These are phyloP conservation scores for Parochlus steinenii DNA, from an alignment of 2,888 invertebrate species.

Conservation along the genomic window DNA sequence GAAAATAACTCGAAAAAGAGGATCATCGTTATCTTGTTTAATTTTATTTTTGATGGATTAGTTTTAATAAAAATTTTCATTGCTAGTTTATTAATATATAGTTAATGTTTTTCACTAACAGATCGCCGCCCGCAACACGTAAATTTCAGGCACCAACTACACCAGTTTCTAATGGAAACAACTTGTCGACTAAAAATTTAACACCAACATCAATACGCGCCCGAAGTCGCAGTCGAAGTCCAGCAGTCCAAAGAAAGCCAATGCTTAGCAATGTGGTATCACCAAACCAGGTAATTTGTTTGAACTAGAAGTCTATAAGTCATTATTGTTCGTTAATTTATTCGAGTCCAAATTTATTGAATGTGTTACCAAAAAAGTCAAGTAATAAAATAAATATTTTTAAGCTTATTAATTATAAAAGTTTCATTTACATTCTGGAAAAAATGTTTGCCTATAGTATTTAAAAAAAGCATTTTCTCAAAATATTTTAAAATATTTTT, in stretches of 20 bases:
- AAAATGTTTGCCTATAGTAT: no score
- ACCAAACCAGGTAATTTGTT: slow-evolving; percentile 7
- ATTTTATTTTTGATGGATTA: neutral
- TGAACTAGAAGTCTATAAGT: no score
- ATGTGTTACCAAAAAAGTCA: no score
- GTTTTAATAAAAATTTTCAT: neutral
- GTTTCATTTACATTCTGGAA: no score
- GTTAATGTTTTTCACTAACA: slow-evolving; percentile 14
- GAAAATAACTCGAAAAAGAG: no score
- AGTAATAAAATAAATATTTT: no score
- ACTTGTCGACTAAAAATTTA: slow-evolving; percentile 19
- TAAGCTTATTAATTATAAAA: no score
- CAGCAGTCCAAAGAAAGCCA: slow-evolving; percentile 34
- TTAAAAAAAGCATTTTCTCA: no score
- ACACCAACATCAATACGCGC: slow-evolving; percentile 15
- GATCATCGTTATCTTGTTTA: neutral
- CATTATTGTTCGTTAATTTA: no score
- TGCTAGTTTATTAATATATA: neutral
- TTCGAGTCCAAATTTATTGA: no score
- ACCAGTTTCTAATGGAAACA: slow-evolving; percentile 15
- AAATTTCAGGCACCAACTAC: slow-evolving; percentile 20
- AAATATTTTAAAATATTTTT: neutral
- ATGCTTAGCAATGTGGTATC: slow-evolving; percentile 19
- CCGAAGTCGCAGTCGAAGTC: slow-evolving; percentile 34
- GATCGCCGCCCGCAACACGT: slow-evolving; percentile 28